Evolutionary conservation across 1,140 invertebrate species (phyloP).

Genomic region (Augochlora pura): DNA sequence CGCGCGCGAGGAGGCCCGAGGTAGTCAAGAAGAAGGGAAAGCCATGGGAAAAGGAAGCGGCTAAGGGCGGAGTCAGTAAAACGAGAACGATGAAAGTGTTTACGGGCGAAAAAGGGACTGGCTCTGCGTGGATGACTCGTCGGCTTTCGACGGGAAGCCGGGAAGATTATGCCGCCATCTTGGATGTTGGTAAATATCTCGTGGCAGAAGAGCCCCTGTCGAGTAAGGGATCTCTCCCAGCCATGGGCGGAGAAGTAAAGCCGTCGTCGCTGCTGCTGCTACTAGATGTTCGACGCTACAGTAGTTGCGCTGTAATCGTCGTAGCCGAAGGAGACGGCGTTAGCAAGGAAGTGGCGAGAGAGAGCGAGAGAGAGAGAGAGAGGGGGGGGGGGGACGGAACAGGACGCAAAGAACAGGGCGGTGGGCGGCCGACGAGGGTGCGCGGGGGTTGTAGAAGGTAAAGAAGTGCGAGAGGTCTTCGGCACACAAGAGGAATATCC

Average conservation of each 20-base stretch:
- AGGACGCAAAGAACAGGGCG: too few relatives aligned
- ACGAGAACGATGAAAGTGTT: slow-evolving; percentile 61
- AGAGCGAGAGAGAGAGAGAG: slow-evolving; percentile 27
- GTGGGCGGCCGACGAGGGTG: too few relatives aligned
- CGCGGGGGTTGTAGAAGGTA: slow-evolving; percentile 42
- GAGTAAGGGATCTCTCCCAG: slow-evolving; percentile 52
- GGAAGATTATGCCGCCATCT: slow-evolving; percentile 78
- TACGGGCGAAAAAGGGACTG: slow-evolving; percentile 50
- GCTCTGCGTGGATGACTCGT: slow-evolving; percentile 68
- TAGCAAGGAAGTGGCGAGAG: slow-evolving; percentile 32
- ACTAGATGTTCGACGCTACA: background rate
- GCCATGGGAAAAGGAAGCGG: background rate
- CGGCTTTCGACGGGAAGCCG: slow-evolving; percentile 69
- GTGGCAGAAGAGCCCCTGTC: slow-evolving; percentile 67
- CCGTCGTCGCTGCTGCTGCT: slow-evolving; percentile 12
- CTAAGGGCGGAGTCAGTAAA: slow-evolving; percentile 52
- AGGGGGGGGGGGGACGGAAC: too few relatives aligned
- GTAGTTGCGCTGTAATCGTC: slow-evolving; percentile 41
- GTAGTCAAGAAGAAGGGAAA: background rate
- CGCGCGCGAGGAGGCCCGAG: slow-evolving; percentile 22
- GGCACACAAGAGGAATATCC: slow-evolving; percentile 66
- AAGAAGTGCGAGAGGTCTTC: slow-evolving; percentile 77
- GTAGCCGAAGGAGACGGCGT: background rate
- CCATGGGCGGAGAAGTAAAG: slow-evolving; percentile 64
- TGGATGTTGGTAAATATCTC: slow-evolving; percentile 80